Evolutionary conservation across 2,113 vertebrate genomes (phyloP), one percentile per base, ranked within the genome.

Genomic region (Gobio gobio): DNA sequence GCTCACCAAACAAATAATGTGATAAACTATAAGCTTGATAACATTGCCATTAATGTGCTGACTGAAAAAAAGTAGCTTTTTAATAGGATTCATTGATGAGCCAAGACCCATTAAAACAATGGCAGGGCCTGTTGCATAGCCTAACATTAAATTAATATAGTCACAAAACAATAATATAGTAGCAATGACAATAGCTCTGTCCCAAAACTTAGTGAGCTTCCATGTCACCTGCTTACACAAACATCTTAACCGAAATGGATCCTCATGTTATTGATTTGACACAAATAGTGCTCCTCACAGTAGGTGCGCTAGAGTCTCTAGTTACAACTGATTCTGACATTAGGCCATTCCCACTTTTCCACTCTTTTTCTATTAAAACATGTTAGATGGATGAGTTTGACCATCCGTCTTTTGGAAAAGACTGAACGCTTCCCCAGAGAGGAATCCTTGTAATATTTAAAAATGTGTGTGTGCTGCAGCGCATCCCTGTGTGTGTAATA

Each of bases 1-100:
- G 87, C 91, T 91, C 83, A 92, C 89, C 92, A 93, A 92, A 92
- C 91, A 90, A 61, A 86, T 61, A 85, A 89, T 86, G 86, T 87
- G 78, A 90, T 86, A 70, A 86, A 92, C 82, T 83, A 88, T 72
- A 90, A 92, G 84, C 90, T 91, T 89, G 74, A 90, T 85, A 88
- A 90, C 75, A 89, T 86, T 89, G 78, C 82, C 89, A 89, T 85
- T 90, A 84, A 91, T 92, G 90, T 93, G 91, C 91, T 90, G 90
- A 91, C 43, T 75, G 72, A 24, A 75, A 70, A 43, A 68, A 40
- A 36, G 0, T 10, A 43, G 16, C 33, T 43, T 70, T 70, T 74
- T 47, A 43, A 49, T 73, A 12, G 43, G 36, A 74, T 49, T 74
- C 45, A 49, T 49, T 47, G 66, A 80, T 43, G 77, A 78, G 29